A percentile compares a stretch with the other conserved stretches of the same genome.
Evolutionary conservation across 2,113 vertebrate species (phyloP).

Genomic region (Circaetus cinerascens): DNA sequence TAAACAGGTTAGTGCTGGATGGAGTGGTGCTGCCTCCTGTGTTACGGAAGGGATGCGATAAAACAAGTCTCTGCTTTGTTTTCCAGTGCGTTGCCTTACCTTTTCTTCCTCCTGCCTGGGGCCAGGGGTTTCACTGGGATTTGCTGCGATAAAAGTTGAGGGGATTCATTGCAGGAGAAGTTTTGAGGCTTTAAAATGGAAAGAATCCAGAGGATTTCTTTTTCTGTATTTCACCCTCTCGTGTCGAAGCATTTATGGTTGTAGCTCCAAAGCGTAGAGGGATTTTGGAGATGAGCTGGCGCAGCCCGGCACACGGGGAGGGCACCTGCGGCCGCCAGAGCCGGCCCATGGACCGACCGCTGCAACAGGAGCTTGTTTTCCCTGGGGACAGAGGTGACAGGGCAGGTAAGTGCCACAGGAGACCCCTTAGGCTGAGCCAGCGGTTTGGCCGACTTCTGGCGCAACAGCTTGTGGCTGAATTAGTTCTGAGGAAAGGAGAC

Average conservation of each 20-base stretch:
- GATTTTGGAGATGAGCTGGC: not conserved
- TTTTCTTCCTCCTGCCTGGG: not conserved
- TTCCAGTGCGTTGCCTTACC: not conserved
- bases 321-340: not conserved
- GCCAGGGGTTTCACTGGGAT: not conserved
- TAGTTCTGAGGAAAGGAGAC: not conserved
- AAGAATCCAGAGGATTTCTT: not conserved
- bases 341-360: too few species aligned
- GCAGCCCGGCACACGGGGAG: not conserved
- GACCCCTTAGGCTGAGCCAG: too few species aligned
- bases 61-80: not conserved
- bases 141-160: not conserved
- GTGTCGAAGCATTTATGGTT: accelerated
- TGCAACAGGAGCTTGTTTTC: not conserved
- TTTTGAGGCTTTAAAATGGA: not conserved
- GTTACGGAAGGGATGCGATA: not conserved
- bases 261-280: accelerated
- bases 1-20: not conserved
- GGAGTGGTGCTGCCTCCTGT: not conserved
- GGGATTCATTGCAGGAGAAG: not conserved
- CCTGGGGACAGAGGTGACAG: not conserved
- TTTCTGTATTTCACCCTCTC: not conserved
- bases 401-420: not conserved
- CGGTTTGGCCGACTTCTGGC: too few species aligned
- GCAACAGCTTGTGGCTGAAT: not conserved